These are phyloP conservation scores for Nixonia krombeini DNA, from an alignment of 1,140 invertebrate species.

Conservation along the genomic window DNA sequence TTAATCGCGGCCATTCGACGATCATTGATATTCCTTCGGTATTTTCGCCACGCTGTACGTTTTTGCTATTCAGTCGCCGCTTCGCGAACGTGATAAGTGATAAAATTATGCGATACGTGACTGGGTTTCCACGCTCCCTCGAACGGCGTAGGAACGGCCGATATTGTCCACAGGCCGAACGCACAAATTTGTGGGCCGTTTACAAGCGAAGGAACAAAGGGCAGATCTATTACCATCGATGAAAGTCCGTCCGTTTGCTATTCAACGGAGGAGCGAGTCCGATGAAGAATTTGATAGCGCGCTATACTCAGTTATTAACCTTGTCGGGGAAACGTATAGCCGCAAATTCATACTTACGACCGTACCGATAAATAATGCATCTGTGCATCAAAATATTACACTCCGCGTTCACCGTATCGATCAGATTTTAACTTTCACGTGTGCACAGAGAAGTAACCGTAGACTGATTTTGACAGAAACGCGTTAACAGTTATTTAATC, in stretches of 20 bases:
- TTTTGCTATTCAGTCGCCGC: constrained; percentile 41
- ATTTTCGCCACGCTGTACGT: constrained; percentile 17
- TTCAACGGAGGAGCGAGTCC: too few species aligned
- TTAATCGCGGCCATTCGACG: constrained; percentile 15
- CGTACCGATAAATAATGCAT: too few species aligned
- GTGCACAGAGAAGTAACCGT: too few species aligned
- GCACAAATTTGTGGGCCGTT: constrained; percentile 37
- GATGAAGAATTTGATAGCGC: too few species aligned
- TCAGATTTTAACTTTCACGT: too few species aligned
- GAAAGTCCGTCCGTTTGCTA: constrained; percentile 7
- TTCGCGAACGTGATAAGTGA: constrained; percentile 41
- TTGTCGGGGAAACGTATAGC: too few species aligned
- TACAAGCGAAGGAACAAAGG: constrained; percentile 28
- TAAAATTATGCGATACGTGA: constrained; percentile 48
- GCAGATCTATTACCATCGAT: constrained; percentile 26
- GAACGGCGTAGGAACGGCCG: not conserved
- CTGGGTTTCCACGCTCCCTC: constrained; percentile 11
- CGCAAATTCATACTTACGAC: too few species aligned
- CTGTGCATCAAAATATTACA: too few species aligned
- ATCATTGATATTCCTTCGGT: constrained; percentile 25
- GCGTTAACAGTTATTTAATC: too few species aligned
- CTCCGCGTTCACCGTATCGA: too few species aligned
- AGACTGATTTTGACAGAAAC: too few species aligned
- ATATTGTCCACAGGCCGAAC: constrained; percentile 26
- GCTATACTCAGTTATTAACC: too few species aligned